Conservation (phyloP, 2,888 invertebrate genomes). For the Cephus sareptanus region DNA sequence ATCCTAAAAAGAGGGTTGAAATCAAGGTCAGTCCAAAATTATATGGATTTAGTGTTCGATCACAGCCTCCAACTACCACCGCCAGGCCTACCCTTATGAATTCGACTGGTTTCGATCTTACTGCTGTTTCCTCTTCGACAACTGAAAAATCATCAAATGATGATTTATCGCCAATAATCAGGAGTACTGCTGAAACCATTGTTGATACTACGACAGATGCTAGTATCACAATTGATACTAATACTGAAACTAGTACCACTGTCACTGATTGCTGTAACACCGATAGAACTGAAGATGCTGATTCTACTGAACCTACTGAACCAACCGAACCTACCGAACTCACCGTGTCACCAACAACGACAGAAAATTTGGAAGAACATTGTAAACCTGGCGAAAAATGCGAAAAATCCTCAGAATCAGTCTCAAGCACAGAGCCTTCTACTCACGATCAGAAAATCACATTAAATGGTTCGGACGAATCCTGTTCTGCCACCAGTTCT, state of each 20-base stretch:
- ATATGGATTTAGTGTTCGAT: not conserved
- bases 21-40: conserved; percentile 37
- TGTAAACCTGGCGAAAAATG: not conserved
- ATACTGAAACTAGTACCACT: not conserved
- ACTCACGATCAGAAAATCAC: too few species aligned
- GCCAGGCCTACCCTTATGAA: not conserved
- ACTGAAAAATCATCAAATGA: not conserved
- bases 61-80: not conserved
- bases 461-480: too few species aligned
- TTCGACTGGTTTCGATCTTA: not conserved
- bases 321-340: too few species aligned
- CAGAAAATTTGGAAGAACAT: too few species aligned
- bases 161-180: not conserved
- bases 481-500: too few species aligned
- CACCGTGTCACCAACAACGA: not conserved
- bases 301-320: too few species aligned
- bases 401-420: not conserved
- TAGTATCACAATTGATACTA: not conserved
- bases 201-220: not conserved
- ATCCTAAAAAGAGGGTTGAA: conserved; percentile 39
- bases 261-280: too few species aligned
- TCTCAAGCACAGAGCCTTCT: too few species aligned
- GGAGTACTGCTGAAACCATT: not conserved
- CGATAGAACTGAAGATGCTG: too few species aligned
- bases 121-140: not conserved